phyloP scores from a whole-genome alignment of 2,113 vertebrate genomes.

The Plectropomus leopardus region DNA sequence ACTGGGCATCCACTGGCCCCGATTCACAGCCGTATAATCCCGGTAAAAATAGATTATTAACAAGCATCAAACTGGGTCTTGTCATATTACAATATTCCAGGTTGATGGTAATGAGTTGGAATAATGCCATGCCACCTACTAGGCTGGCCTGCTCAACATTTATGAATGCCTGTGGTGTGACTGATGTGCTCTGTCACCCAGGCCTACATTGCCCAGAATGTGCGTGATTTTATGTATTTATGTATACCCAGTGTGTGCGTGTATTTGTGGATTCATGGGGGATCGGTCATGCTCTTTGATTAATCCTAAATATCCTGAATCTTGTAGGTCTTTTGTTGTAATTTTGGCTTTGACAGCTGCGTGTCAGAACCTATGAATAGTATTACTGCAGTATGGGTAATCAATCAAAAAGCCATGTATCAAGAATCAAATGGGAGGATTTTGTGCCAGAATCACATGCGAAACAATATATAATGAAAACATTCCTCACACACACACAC shows the following conservation, averaged over 20 bases:
- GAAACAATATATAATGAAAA: constrained; percentile 38
- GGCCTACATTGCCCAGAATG: constrained; percentile 12
- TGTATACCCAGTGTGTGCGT: constrained; percentile 20
- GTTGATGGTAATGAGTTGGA: constrained; percentile 69
- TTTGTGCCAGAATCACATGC: constrained; percentile 36
- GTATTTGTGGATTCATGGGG: constrained; percentile 1
- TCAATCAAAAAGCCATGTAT: constrained; percentile 53
- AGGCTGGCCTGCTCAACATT: constrained; percentile 53
- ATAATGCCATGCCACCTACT: constrained; percentile 71
- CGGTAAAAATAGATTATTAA: constrained; percentile 68
- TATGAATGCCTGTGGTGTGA: constrained; percentile 60
- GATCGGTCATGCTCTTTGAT: constrained; percentile 31
- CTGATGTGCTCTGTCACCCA: constrained; percentile 55
- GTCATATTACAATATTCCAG: constrained; percentile 61
- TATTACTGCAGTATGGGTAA: constrained; percentile 60
- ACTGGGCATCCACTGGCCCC: constrained; percentile 47
- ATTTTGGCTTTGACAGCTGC: constrained; percentile 51
- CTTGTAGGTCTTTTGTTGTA: constrained; percentile 37
- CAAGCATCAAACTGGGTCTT: constrained; percentile 48
- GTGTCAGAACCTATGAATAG: constrained; percentile 71
- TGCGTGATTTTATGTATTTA: constrained; percentile 48
- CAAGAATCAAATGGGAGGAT: constrained; percentile 38
- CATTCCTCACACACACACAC: not conserved
- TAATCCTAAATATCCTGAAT: constrained; percentile 56
- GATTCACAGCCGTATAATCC: constrained; percentile 26